Evolutionary conservation across 2,888 invertebrate species (phyloP).

Genomic region (Patella pellucida): DNA sequence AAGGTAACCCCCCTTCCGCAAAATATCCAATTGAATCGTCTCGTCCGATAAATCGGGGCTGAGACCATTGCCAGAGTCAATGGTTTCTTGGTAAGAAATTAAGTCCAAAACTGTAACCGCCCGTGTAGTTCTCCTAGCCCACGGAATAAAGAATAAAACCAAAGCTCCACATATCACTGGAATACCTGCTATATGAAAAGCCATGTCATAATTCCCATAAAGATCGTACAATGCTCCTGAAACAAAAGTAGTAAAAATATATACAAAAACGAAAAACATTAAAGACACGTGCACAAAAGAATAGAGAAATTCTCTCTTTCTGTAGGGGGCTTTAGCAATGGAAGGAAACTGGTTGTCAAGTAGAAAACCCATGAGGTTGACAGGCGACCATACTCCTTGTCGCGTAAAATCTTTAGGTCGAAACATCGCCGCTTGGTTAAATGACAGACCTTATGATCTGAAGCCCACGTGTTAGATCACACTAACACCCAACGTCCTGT

Average conservation of each 20-base stretch:
- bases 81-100: not conserved
- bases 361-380: no score
- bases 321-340: no score
- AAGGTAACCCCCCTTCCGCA: not conserved
- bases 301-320: no score
- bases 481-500: no score
- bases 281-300: not conserved
- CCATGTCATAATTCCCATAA: slow-evolving; percentile 56
- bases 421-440: no score
- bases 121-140: slow-evolving; percentile 54
- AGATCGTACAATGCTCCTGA: slow-evolving; percentile 58
- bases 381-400: no score
- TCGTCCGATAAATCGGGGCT: slow-evolving; percentile 15
- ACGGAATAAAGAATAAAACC: slow-evolving; percentile 57
- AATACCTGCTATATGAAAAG: slow-evolving; percentile 59
- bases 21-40: slow-evolving; percentile 5
- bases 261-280: not conserved
- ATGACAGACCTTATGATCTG: no score
- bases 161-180: slow-evolving; percentile 53
- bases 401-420: no score
- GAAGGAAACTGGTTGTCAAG: no score
- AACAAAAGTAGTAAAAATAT: slow-evolving; percentile 4
- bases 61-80: not conserved
- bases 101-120: not conserved
- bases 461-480: no score